phyloP scores from a whole-genome alignment of 2,888 invertebrate genomes.

The Temnothorax ravouxi region DNA sequence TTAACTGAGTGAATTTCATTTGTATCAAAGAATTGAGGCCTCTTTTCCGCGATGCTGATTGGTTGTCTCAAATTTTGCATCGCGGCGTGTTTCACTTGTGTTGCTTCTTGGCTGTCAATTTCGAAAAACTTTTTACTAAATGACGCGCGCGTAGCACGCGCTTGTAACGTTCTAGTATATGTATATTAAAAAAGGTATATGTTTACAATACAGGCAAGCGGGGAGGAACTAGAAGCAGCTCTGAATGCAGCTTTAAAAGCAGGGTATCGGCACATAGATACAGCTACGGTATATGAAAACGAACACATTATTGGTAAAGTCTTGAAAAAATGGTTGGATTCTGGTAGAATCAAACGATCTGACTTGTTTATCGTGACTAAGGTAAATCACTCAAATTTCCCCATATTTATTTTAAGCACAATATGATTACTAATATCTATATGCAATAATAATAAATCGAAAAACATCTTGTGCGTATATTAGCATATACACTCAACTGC shows the following conservation, averaged over 20 bases:
- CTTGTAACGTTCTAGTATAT: too few relatives aligned
- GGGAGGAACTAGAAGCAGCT: slow-evolving; percentile 90
- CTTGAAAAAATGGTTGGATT: slow-evolving; percentile 90
- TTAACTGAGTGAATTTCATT: too few relatives aligned
- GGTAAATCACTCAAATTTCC: slow-evolving; percentile 84
- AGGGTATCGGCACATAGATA: slow-evolving; percentile 95
- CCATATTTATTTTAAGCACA: neutral
- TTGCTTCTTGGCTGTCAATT: too few relatives aligned
- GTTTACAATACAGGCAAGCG: slow-evolving; percentile 88
- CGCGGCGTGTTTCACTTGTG: too few relatives aligned
- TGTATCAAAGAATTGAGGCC: too few relatives aligned
- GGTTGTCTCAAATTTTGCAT: too few relatives aligned
- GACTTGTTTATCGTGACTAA: slow-evolving; percentile 96
- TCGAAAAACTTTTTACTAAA: too few relatives aligned
- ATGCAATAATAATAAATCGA: neutral
- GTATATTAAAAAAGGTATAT: neutral
- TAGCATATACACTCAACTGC: neutral
- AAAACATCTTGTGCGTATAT: neutral
- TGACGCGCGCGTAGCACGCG: too few relatives aligned
- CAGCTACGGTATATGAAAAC: slow-evolving; percentile 92
- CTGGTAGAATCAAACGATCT: slow-evolving; percentile 90
- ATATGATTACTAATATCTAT: neutral
- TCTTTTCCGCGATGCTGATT: too few relatives aligned
- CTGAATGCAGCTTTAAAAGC: slow-evolving; percentile 91
- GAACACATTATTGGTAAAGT: slow-evolving; percentile 92